Percentiles rank a stretch among this genome's conserved stretches.
Conservation (phyloP, 2,888 invertebrate genomes). For the Acanthoscelides obtectus region DNA sequence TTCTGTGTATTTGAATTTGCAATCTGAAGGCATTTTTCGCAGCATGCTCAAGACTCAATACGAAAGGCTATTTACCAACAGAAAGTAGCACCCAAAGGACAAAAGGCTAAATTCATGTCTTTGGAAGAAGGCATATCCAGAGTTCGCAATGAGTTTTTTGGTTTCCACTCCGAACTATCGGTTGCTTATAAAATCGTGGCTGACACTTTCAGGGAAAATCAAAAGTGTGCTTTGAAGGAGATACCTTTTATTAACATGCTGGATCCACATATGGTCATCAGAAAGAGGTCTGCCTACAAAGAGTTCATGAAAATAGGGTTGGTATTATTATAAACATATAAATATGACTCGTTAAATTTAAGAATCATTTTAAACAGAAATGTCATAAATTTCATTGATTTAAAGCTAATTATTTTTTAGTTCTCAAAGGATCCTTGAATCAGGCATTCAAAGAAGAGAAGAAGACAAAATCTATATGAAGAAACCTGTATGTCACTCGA, state of each 20-base stretch:
- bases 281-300: conserved; percentile 52
- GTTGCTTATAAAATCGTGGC: conserved; percentile 63
- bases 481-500: conserved; percentile 55
- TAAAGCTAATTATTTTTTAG: conserved; percentile 12
- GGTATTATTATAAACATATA: no score
- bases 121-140: conserved; percentile 57
- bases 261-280: conserved; percentile 49
- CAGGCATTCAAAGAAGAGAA: conserved; percentile 55
- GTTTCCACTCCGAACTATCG: conserved; percentile 63
- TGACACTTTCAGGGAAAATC: conserved; percentile 61
- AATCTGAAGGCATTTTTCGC: conserved; percentile 13
- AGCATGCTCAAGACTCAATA: conserved; percentile 62
- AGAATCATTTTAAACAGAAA: no score
- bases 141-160: conserved; percentile 58
- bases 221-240: conserved; percentile 66
- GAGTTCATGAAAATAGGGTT: conserved; percentile 56
- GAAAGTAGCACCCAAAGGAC: conserved; percentile 60
- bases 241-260: conserved; percentile 53
- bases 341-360: no score
- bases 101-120: conserved; percentile 53
- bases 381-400: no score
- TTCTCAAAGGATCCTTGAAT: conserved; percentile 48
- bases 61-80: conserved; percentile 59
- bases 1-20: no score
- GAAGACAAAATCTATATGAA: conserved; percentile 53